Conservation (phyloP, 2,797 vertebrate species). For the Onychomys torridus region DNA sequence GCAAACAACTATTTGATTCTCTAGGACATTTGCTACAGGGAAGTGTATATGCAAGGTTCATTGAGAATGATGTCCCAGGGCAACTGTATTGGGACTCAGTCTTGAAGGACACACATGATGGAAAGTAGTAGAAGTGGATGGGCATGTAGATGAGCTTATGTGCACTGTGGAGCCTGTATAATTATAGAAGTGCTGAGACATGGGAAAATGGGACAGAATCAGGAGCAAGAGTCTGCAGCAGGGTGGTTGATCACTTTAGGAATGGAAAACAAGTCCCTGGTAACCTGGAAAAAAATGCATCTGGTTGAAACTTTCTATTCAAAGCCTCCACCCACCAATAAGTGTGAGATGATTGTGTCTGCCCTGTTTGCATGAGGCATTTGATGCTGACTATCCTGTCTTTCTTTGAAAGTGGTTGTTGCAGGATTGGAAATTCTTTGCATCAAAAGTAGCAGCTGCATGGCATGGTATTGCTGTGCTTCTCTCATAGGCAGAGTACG, state of each 20-base stretch:
- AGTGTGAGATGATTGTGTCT: slow-evolving; percentile 16
- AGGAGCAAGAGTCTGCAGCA: neutral
- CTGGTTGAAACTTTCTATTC: neutral
- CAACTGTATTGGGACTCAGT: neutral
- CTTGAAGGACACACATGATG: neutral
- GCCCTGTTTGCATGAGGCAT: neutral
- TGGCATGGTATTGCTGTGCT: neutral
- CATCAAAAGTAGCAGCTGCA: slow-evolving; percentile 44
- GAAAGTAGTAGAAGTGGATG: neutral
- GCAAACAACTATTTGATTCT: slow-evolving; percentile 1
- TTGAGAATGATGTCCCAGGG: neutral
- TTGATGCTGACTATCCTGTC: neutral
- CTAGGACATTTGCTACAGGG: neutral
- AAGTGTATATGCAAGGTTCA: neutral
- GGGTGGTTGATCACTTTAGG: neutral
- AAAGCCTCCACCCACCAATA: neutral
- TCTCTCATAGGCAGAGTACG: slow-evolving; percentile 18
- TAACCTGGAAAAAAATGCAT: neutral
- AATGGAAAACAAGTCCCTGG: slow-evolving; percentile 14
- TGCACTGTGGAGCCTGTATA: neutral
- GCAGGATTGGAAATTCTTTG: slow-evolving; percentile 47
- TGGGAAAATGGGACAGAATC: neutral
- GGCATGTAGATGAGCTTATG: neutral
- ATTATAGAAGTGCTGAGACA: slow-evolving; percentile 19
- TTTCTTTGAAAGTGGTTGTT: slow-evolving; percentile 32